These are phyloP conservation scores for Rhea americana DNA, from an alignment of 2,113 vertebrate genomes.

Conservation along the genomic window DNA sequence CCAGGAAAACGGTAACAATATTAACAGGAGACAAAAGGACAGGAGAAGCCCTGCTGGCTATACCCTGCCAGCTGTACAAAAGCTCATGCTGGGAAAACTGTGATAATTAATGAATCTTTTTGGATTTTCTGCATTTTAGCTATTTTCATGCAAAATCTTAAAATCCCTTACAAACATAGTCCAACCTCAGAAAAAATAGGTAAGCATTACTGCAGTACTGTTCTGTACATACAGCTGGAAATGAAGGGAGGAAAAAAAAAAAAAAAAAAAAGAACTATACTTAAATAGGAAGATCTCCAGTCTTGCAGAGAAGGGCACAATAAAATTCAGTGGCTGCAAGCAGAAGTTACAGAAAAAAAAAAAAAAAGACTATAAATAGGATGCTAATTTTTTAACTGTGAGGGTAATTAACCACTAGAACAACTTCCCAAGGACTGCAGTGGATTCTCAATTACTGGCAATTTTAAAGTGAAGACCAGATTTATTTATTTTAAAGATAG, in stretches of 20 bases:
- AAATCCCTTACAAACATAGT: neutral
- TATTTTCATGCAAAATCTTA: neutral
- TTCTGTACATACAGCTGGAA: neutral
- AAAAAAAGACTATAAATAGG: constrained; percentile 51
- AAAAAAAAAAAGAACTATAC: neutral
- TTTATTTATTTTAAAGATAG: constrained; percentile 68
- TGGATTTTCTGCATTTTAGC: neutral
- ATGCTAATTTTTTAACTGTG: constrained; percentile 56
- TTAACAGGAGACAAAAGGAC: constrained; percentile 12
- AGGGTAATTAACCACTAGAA: constrained; percentile 65
- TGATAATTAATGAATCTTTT: neutral
- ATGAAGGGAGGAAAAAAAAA: neutral
- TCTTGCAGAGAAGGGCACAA: neutral
- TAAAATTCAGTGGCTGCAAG: constrained; percentile 14
- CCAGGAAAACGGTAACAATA: neutral
- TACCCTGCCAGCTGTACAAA: neutral
- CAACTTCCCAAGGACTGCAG: constrained; percentile 58
- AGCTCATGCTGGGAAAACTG: neutral
- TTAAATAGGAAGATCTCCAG: neutral
- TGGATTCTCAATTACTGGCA: constrained; percentile 58
- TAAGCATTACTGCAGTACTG: neutral
- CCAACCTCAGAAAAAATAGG: neutral
- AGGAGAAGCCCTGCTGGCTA: neutral
- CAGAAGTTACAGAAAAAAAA: neutral
- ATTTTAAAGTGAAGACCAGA: constrained; percentile 55